phyloP scores from a whole-genome alignment of 2,113 vertebrate species.

The Sebastes fasciatus region DNA sequence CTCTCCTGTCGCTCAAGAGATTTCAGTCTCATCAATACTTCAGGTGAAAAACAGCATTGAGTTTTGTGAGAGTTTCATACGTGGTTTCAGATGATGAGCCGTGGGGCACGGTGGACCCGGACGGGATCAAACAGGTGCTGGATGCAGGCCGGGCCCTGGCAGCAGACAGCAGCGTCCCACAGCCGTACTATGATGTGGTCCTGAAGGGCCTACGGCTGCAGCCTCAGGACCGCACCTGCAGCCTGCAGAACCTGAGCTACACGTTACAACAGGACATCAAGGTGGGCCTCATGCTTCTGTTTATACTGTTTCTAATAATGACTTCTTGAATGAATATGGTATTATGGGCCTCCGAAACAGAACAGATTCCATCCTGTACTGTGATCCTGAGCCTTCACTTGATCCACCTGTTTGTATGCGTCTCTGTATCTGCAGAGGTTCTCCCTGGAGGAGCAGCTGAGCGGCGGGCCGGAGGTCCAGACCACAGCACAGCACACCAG shows the following conservation, averaged over 20 bases:
- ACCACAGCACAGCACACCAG: not conserved
- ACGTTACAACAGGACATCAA: conserved; percentile 71
- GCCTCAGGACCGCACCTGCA: conserved; percentile 68
- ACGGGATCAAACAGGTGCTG: conserved; percentile 71
- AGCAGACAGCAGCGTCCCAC: conserved; percentile 69
- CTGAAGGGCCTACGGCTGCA: conserved; percentile 66
- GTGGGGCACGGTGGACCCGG: conserved; percentile 73
- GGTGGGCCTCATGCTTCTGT: conserved; percentile 14
- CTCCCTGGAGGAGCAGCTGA: conserved; percentile 4
- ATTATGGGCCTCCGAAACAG: not conserved
- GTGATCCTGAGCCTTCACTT: not conserved
- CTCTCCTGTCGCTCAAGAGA: too few species aligned
- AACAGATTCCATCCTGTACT: too few species aligned
- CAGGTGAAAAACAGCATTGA: too few species aligned
- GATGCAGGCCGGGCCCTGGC: conserved; percentile 70
- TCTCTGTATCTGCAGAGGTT: conserved; percentile 23
- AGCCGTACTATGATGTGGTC: conserved; percentile 76
- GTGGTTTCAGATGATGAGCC: conserved; percentile 75
- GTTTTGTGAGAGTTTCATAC: not conserved
- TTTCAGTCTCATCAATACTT: too few species aligned
- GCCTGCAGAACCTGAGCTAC: conserved; percentile 74
- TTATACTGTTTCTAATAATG: not conserved
- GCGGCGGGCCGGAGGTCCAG: not conserved
- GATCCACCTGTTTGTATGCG: not conserved
- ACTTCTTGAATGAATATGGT: not conserved